phyloP scores from a whole-genome alignment of 2,113 vertebrate genomes.

The Hoplias malabaricus region DNA sequence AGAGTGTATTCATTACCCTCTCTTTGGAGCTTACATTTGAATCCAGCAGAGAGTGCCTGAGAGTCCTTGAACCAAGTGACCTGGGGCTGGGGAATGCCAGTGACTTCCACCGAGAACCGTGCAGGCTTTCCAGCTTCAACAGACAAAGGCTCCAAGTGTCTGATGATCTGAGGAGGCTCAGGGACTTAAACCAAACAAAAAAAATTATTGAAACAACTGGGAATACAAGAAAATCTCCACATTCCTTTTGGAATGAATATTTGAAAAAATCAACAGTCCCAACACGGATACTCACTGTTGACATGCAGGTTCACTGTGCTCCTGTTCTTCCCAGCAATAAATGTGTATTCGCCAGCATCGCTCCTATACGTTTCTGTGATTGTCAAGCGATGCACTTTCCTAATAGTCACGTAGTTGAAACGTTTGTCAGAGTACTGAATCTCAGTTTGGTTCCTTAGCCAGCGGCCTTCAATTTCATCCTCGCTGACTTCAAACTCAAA shows the following conservation, averaged over 20 bases:
- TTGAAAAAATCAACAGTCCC: no score
- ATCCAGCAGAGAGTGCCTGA: slow-evolving; percentile 88
- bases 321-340: slow-evolving; percentile 89
- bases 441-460: slow-evolving; percentile 91
- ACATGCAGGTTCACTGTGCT: slow-evolving; percentile 85
- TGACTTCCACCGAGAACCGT: slow-evolving; percentile 86
- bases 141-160: slow-evolving; percentile 84
- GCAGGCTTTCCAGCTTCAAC: slow-evolving; percentile 94
- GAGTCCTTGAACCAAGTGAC: slow-evolving; percentile 95
- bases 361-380: slow-evolving; percentile 88
- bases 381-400: slow-evolving; percentile 88
- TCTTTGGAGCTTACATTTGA: slow-evolving; percentile 95
- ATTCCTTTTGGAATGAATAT: not conserved
- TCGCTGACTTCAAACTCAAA: slow-evolving; percentile 97
- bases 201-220: not conserved
- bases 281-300: slow-evolving; percentile 85
- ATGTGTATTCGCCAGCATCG: slow-evolving; percentile 91
- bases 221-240: not conserved
- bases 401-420: slow-evolving; percentile 84
- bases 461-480: slow-evolving; percentile 91
- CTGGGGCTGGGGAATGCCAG: slow-evolving; percentile 87
- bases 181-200: slow-evolving; percentile 75
- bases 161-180: slow-evolving; percentile 87
- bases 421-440: slow-evolving; percentile 88
- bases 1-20: slow-evolving; percentile 90